phyloP scores from a whole-genome alignment of 2,797 vertebrate species.

The Darevskia nairensis region DNA sequence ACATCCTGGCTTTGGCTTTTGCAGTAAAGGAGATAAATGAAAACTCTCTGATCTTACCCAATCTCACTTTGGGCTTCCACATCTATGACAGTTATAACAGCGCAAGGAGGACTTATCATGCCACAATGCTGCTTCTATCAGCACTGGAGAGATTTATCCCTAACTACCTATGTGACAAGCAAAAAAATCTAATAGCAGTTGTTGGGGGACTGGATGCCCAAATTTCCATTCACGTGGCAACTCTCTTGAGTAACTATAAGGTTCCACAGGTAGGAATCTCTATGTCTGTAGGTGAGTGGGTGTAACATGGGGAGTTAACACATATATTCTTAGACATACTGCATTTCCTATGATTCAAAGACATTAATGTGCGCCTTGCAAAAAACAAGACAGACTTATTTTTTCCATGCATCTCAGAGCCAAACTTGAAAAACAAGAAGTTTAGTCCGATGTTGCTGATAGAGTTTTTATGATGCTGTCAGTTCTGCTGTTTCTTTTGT shows the following conservation, averaged over 20 bases:
- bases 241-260: conserved; percentile 4
- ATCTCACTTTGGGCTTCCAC: neutral
- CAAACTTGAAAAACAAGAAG: no score
- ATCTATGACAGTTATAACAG: neutral
- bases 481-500: no score
- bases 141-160: neutral
- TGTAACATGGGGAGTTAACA: neutral
- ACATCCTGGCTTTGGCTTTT: neutral
- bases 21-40: neutral
- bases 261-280: neutral
- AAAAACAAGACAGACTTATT: neutral
- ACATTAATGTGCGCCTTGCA: neutral
- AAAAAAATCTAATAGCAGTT: neutral
- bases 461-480: no score
- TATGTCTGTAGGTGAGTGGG: neutral
- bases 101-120: neutral
- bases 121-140: conserved; percentile 2
- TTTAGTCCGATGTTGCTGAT: no score
- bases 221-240: neutral
- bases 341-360: neutral
- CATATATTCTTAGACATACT: neutral
- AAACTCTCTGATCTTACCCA: neutral
- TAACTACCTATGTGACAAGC: neutral
- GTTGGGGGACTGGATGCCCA: conserved; percentile 4
- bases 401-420: no score